Evolutionary conservation across 2,888 invertebrate species (phyloP).

Genomic region (Netelia fuscicornis): DNA sequence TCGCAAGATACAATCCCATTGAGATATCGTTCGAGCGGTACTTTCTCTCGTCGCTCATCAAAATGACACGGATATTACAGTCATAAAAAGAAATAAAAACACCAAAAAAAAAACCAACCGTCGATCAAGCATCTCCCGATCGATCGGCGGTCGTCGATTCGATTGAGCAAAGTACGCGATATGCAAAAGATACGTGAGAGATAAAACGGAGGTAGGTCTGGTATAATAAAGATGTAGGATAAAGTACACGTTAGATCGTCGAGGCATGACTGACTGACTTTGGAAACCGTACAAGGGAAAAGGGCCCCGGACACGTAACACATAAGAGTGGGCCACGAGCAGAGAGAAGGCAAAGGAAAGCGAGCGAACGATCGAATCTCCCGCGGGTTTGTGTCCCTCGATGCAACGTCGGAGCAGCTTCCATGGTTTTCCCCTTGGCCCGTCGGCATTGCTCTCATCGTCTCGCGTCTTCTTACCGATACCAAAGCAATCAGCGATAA

Average conservation of each 20-base stretch:
- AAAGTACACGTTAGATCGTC: constrained; percentile 46
- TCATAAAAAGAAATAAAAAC: neutral
- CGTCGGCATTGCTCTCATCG: constrained; percentile 16
- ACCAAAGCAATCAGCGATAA: constrained; percentile 72
- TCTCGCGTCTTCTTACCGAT: constrained; percentile 63
- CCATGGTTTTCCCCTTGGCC: constrained; percentile 16
- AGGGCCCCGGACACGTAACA: neutral
- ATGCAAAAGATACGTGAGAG: constrained; percentile 47
- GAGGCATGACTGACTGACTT: constrained; percentile 52
- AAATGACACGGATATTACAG: constrained; percentile 27
- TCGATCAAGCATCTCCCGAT: neutral
- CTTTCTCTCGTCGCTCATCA: neutral
- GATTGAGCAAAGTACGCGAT: constrained; percentile 44
- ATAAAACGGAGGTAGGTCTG: neutral
- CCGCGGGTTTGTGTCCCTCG: constrained; percentile 38
- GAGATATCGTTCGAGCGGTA: no score
- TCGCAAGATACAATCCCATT: no score
- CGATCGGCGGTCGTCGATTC: constrained; percentile 36
- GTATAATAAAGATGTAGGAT: constrained; percentile 37
- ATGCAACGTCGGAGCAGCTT: constrained; percentile 31
- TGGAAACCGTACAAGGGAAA: neutral
- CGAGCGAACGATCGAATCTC: constrained; percentile 32
- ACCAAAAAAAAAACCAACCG: neutral
- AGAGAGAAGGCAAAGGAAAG: constrained; percentile 16
- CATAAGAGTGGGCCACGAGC: no score